phyloP scores from a whole-genome alignment of 2,113 vertebrate species.

The Lepus timidus region DNA sequence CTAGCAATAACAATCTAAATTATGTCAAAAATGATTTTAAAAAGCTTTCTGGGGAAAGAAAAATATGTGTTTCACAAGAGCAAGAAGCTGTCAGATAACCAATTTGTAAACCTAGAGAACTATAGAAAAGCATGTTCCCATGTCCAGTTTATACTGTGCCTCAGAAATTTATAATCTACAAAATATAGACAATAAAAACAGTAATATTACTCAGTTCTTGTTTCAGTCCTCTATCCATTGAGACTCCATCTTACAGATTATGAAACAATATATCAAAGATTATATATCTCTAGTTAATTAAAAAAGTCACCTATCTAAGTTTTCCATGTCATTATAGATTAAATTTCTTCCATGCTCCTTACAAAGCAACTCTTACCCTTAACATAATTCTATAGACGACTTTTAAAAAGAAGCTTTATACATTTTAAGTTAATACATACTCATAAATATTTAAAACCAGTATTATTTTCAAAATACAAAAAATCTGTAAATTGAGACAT shows the following conservation, averaged over 20 bases:
- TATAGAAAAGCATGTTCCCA: constrained; percentile 19
- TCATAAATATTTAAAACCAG: not conserved
- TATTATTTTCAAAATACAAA: constrained; percentile 25
- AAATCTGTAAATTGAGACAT: not conserved
- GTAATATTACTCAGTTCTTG: not conserved
- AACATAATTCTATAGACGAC: not conserved
- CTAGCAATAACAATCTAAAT: not conserved
- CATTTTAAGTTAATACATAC: no score
- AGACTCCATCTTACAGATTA: not conserved
- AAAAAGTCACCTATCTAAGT: not conserved
- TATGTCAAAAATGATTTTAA: not conserved
- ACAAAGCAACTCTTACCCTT: not conserved
- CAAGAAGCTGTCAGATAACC: constrained; percentile 45
- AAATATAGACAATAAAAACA: constrained; percentile 15
- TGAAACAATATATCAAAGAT: constrained; percentile 5
- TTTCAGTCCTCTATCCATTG: not conserved
- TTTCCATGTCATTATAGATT: not conserved
- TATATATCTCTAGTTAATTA: not conserved
- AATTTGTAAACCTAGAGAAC: constrained; percentile 53
- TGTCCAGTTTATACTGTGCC: not conserved
- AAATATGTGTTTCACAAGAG: not conserved
- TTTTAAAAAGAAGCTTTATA: not conserved
- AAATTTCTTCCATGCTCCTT: not conserved
- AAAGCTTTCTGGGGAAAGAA: not conserved
- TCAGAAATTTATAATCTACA: constrained; percentile 43